Conservation (phyloP, 1,140 invertebrate genomes). For the Mya arenaria region DNA sequence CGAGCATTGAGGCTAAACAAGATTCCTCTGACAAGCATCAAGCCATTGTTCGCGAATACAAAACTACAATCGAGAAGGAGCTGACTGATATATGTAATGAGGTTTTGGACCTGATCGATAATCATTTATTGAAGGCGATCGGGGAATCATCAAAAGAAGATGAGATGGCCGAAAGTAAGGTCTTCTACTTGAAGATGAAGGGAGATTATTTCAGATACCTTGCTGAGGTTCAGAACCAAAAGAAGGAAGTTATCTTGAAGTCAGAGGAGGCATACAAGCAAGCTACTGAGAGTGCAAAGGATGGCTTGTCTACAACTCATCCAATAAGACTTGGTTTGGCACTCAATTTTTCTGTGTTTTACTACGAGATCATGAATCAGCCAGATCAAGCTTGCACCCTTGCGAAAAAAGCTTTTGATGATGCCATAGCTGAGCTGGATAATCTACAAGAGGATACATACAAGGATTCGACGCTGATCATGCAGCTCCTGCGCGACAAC, state of each 20-base stretch:
- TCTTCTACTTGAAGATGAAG: slow-evolving; percentile 82
- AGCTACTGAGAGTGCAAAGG: slow-evolving; percentile 95
- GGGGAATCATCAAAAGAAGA: slow-evolving; percentile 51
- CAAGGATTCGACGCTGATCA: slow-evolving; percentile 99
- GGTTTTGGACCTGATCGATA: slow-evolving; percentile 97
- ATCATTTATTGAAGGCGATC: slow-evolving; percentile 90
- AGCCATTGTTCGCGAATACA: slow-evolving; percentile 84
- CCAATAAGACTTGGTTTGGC: slow-evolving; percentile 92
- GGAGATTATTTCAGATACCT: slow-evolving; percentile 98
- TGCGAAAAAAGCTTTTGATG: slow-evolving; percentile 95
- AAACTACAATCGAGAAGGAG: slow-evolving; percentile 99
- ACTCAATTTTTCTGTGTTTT: slow-evolving; percentile 98
- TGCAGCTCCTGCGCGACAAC: slow-evolving; percentile 99
- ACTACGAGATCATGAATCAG: slow-evolving; percentile 99
- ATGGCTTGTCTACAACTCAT: slow-evolving; percentile 98
- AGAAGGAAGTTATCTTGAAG: slow-evolving; percentile 96
- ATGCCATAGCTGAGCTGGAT: slow-evolving; percentile 99
- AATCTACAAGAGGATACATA: slow-evolving; percentile 99
- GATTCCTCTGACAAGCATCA: slow-evolving; percentile 92
- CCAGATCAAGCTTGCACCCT: slow-evolving; percentile 86
- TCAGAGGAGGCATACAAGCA: slow-evolving; percentile 98
- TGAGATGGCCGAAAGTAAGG: slow-evolving; percentile 28
- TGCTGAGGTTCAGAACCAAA: slow-evolving; percentile 95
- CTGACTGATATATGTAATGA: slow-evolving; percentile 99
- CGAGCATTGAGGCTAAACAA: slow-evolving; percentile 92